Evolutionary conservation across 1,140 invertebrate species (phyloP).

Genomic region (Lepidostoma basale): DNA sequence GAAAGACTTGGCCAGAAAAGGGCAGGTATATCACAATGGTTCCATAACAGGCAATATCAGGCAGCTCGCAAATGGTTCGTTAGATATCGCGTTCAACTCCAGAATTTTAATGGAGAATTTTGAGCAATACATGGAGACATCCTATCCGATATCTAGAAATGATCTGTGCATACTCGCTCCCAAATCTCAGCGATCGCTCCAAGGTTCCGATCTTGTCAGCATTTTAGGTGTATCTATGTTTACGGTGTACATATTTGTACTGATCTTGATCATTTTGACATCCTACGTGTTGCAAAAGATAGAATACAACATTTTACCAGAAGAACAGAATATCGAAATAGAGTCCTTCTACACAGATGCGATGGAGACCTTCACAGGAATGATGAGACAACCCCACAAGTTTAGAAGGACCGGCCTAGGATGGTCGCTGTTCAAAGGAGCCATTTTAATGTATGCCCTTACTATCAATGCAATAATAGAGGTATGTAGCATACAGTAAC

Average conservation of each 20-base stretch:
- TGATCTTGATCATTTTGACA: neutral
- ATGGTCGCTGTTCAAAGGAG: conserved; percentile 5
- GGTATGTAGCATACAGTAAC: no score
- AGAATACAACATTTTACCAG: neutral
- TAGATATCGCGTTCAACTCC: conserved; percentile 12
- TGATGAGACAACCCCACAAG: neutral
- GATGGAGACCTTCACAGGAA: neutral
- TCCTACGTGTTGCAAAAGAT: neutral
- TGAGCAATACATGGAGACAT: neutral
- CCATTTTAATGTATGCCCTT: neutral
- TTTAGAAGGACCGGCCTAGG: neutral
- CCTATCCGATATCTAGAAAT: conserved; percentile 8
- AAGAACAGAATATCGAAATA: neutral
- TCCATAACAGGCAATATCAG: neutral
- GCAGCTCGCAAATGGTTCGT: neutral
- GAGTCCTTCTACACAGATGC: neutral
- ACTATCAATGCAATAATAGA: neutral
- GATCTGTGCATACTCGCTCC: conserved; percentile 13
- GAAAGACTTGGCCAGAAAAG: neutral
- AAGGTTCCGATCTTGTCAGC: no score
- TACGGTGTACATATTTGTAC: neutral
- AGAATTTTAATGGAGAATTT: conserved; percentile 5
- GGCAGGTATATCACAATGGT: neutral
- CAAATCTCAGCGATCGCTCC: neutral
- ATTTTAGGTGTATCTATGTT: no score